phyloP scores from a whole-genome alignment of 2,113 vertebrate genomes.

The Nerophis ophidion region DNA sequence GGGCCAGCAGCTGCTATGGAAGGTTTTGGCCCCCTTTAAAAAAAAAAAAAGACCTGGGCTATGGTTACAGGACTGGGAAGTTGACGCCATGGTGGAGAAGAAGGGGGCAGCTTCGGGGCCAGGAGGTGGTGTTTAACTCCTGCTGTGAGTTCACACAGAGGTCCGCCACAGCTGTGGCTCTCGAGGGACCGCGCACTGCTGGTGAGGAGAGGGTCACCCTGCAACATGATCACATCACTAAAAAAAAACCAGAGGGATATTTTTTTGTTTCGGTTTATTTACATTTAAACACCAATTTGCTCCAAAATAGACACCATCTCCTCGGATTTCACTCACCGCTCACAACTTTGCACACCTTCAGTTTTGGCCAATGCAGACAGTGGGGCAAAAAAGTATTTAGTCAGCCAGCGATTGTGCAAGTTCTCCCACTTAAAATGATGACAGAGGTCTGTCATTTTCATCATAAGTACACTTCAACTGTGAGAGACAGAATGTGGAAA shows the following conservation, averaged over 20 bases:
- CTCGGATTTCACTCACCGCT: slow-evolving; percentile 15
- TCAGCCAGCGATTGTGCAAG: too few species aligned
- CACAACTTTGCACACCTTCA: neutral
- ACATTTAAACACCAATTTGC: slow-evolving; percentile 12
- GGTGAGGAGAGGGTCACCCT: slow-evolving; percentile 31
- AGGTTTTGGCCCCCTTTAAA: slow-evolving; percentile 66
- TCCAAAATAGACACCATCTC: slow-evolving; percentile 13
- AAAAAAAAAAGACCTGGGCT: slow-evolving; percentile 41
- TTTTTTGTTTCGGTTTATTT: slow-evolving; percentile 32
- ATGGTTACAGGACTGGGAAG: slow-evolving; percentile 58
- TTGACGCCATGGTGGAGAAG: slow-evolving; percentile 31
- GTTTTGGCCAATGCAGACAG: too few species aligned
- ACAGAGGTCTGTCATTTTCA: too few species aligned
- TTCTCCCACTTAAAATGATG: too few species aligned
- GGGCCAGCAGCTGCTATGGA: slow-evolving; percentile 58
- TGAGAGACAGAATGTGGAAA: too few species aligned
- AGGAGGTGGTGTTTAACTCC: slow-evolving; percentile 41
- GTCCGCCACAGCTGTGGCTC: slow-evolving; percentile 68
- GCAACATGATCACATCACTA: slow-evolving; percentile 48
- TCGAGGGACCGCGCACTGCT: slow-evolving; percentile 45
- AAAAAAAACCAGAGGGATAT: slow-evolving; percentile 37
- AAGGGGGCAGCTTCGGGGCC: slow-evolving; percentile 24
- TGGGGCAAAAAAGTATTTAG: too few species aligned
- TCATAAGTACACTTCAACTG: too few species aligned
- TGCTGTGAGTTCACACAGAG: slow-evolving; percentile 69